A percentile compares a stretch with the other conserved stretches of the same genome.
Evolutionary conservation across 2,888 invertebrate genomes (phyloP).

Genomic region (Ellobium chinense): DNA sequence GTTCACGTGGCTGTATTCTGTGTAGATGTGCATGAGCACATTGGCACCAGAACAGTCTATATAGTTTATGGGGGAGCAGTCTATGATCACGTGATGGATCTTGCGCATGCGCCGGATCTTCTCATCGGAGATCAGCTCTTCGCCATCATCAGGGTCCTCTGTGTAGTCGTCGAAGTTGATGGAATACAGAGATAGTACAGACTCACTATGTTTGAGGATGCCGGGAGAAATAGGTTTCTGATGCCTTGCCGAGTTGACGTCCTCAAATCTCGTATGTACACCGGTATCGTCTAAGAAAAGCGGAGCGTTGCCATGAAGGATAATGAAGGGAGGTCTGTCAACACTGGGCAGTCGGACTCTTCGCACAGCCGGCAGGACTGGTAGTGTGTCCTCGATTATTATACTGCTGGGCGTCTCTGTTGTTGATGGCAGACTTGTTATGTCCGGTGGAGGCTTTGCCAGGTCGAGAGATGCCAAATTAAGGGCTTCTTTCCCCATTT

Average conservation of each 20-base stretch:
- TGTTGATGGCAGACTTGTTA: too few species aligned
- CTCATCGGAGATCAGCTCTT: constrained; percentile 62
- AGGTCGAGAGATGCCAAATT: too few species aligned
- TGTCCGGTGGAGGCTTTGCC: too few species aligned
- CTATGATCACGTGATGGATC: constrained; percentile 69
- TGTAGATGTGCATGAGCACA: constrained; percentile 66
- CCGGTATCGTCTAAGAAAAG: background rate
- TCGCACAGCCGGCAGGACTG: background rate
- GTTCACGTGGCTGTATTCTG: constrained; percentile 70
- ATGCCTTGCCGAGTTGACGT: background rate
- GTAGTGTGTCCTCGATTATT: background rate
- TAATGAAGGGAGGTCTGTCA: constrained; percentile 55
- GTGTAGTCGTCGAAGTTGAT: constrained; percentile 51
- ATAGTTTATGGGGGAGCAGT: constrained; percentile 68
- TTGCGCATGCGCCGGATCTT: constrained; percentile 63
- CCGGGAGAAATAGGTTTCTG: constrained; percentile 11
- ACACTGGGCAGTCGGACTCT: constrained; percentile 46
- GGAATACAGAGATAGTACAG: constrained; percentile 32
- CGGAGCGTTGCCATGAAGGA: constrained; percentile 43
- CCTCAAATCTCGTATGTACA: background rate
- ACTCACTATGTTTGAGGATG: constrained; percentile 6
- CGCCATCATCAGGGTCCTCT: constrained; percentile 65
- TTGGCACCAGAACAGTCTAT: constrained; percentile 70
- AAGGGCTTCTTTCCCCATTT: too few species aligned
- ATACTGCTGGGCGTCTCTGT: too few species aligned